phyloP scores from a whole-genome alignment of 2,113 vertebrate genomes.

The Hippocampus abdominalis region DNA sequence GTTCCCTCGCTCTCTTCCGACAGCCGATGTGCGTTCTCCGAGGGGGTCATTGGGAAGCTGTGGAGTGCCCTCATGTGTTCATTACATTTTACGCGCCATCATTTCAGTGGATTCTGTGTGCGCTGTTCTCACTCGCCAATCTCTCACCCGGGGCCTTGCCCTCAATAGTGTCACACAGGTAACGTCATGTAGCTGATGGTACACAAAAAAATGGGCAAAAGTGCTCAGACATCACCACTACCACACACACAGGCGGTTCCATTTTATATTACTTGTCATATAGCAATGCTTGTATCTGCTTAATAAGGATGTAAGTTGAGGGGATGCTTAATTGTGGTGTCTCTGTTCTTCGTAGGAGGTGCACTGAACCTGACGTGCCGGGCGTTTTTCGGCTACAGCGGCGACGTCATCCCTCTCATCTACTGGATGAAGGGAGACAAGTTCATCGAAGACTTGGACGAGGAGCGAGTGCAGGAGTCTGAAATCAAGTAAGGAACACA shows the following conservation, averaged over 20 bases:
- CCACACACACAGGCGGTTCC: too few species aligned
- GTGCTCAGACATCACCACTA: neutral
- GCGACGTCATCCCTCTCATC: slow-evolving; percentile 93
- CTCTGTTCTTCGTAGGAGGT: slow-evolving; percentile 75
- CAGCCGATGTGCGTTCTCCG: slow-evolving; percentile 19
- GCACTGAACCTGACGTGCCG: slow-evolving; percentile 92
- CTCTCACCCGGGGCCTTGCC: neutral
- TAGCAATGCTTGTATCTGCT: neutral
- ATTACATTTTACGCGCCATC: slow-evolving; percentile 15
- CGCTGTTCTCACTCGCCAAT: neutral
- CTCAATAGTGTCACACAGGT: neutral
- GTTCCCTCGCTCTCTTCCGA: slow-evolving; percentile 10
- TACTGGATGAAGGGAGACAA: slow-evolving; percentile 99
- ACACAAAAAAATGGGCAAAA: neutral
- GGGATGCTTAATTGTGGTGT: slow-evolving; percentile 43
- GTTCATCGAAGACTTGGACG: slow-evolving; percentile 98
- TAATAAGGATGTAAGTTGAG: neutral
- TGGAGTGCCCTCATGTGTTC: slow-evolving; percentile 65
- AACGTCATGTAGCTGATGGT: neutral
- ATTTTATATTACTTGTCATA: too few species aligned
- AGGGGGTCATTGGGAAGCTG: slow-evolving; percentile 46
- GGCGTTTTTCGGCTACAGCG: slow-evolving; percentile 97
- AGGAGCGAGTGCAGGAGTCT: slow-evolving; percentile 90
- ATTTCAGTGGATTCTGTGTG: slow-evolving; percentile 7
- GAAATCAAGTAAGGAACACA: slow-evolving; percentile 88